Base-by-base conservation (phyloP, 2,113 vertebrate species). In the Saguinus midas region DNA sequence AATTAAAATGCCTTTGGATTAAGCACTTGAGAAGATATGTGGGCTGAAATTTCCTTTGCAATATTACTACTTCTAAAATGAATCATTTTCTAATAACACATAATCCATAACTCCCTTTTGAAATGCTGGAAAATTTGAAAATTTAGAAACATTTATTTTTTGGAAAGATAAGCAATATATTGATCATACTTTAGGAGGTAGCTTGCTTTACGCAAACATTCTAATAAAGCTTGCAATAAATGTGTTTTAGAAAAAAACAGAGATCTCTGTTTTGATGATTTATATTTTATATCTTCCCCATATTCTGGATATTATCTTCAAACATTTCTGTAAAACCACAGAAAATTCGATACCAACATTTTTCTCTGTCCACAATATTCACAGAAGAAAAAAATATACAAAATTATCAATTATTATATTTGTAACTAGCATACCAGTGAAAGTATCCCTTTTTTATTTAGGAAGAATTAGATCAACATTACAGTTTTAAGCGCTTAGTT, bases 131-230 rank as follows among this genome's bases (percentile, higher is more conserved):
- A 93, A n/a, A 57, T 90, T 25, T 93, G 40, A 73, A 94, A 88
- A 68, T 37, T 55, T 92, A 90, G 17, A 29, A 43, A 75, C 20
- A n/a, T 79, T 76, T 73, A 18, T 43, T 90, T 91, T 73, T 86
- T 72, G 72, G 70, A 82, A 90, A 90, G 29, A 80, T 73, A 91
- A 94, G 40, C 29, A 84, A 79, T 87, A n/a, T 21, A 79, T 80
- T 79, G 14, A 43, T 68, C 25, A 81, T 90, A 6, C 5, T 80
- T 87, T 92, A 89, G 72, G n/a, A 76, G 8, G 35, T 4, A 78
- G 79, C 35, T 81, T 76, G 29, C 43, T 82, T 90, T 80, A 83
- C 61, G 7, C 20, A 82, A n/a, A 57, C 25, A 40, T 64, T 66
- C 18, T 79, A 12, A 90, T 72, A 87, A 87, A 40, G 6, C 1